Base-by-base conservation (phyloP, 2,113 vertebrate species). In the Tychaedon coryphoeus region DNA sequence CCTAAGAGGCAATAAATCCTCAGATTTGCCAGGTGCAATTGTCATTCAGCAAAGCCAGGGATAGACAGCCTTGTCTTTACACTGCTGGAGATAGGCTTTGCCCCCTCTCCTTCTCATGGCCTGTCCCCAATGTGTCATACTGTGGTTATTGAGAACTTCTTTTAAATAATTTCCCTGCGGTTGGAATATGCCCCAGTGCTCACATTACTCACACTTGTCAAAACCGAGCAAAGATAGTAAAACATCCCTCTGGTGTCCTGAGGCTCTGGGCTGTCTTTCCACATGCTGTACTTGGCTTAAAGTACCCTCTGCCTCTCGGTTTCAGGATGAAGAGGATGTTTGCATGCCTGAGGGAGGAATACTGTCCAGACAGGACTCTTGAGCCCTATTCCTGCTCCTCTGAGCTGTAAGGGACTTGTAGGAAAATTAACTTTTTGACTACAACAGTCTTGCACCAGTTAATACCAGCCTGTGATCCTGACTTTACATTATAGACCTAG, bases 131-230 rank as follows among this genome's bases (percentile, higher is more conserved):
- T 74, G 79, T 95, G 91, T 86, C 75, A 83, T 83, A 53, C 28
- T n/a, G 6, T 26, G 29, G 77, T 60, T 94, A 88, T 88, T 57
- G 94, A 81, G 87, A 76, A 75, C 67, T 71, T 73, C 51, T 78
- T 95, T 83, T 71, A 88, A 96, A 96, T 86, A 69, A 91, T 92
- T 95, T 93, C 86, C 78, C 80, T 74, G 64, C 3, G 11, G 26
- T 2, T 78, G 70, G 91, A 88, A 88, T 67, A 69, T 93, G 65
- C 40, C 77, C 78, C 90, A 62, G 51, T 73, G 72, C 48, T 91
- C 82, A 58, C 72, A 90, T 94, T 88, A 86, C 65, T 95, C 85
- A 74, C 61, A 64, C 57, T 74, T 96, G 86, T 86, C 88, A 97
- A 88, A 95, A 92, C 57, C 0, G 2, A 72, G 45, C 43, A 81